Base-by-base conservation (phyloP, 37 sponge, comb jelly and placozoan genomes). In the Halichondria panicea region DNA sequence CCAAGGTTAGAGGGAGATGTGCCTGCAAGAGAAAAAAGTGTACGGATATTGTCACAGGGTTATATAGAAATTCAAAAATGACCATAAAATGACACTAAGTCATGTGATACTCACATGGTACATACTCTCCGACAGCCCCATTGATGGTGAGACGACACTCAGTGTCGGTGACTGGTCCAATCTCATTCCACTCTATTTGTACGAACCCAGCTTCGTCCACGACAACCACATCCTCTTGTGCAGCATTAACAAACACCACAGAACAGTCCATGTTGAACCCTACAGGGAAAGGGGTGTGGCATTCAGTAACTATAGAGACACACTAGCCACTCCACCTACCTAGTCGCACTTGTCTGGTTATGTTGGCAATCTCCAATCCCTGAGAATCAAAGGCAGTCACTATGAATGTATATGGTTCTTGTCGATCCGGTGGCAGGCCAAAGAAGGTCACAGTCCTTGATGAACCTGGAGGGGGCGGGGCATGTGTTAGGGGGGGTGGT, bases 221-320 rank as follows among this genome's bases (percentile, higher is more conserved):
- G 13, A 63, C 52, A 19, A 48, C n/a, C 28, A 5, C 11, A 48
- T 48, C 52, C 6, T 68, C 69, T 41, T 40, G 3, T 19, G 24
- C 69, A 48, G 19, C 43, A 46, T 77, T 77, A 18, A 65, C 4
- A 52, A 65, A 77, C 55, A 18, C 50, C 35, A 77, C 77, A 34
- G 77, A 35, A 77, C 77, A 77, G 66, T 77, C 77, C 6, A n/a
- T n/a, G n/a, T 65, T 77, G 53, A 64, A 27, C 21, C 77, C 77
- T 77, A 42, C n/a, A 24, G 27, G 19, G 12, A 24, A 11, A 58
- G 7, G 60, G 60, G n/a, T n/a, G 7, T 58, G n/a, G n/a, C 24
- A 58, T 58, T n/a, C 12, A 12, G 6, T n/a, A 30, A 19, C 12
- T n/a, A 59, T 24, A 59, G 13, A 59, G 24, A 59, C 12, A 19